Conservation (phyloP, 2,797 vertebrate genomes). For the Potorous gilbertii region DNA sequence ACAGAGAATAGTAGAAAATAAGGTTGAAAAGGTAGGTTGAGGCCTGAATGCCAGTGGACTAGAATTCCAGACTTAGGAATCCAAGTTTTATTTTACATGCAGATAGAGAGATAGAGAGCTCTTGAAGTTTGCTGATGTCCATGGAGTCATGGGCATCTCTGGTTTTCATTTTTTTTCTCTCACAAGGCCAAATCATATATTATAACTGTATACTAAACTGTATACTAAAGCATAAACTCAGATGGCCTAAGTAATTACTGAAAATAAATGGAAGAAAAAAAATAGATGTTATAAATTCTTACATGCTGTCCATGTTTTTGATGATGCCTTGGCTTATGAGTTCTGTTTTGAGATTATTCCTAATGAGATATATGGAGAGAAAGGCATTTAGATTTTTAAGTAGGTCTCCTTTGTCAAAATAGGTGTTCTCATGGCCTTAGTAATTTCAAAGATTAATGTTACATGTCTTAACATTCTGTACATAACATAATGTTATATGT, state of each 20-base stretch:
- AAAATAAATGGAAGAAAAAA: not conserved
- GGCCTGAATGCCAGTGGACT: not conserved
- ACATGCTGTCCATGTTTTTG: too few relatives aligned
- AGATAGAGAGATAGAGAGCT: not conserved
- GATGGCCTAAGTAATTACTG: not conserved
- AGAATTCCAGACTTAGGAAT: not conserved
- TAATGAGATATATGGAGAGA: not conserved
- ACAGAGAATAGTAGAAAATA: not conserved
- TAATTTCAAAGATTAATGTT: conserved; percentile 13
- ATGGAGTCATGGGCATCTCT: not conserved
- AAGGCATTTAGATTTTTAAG: not conserved
- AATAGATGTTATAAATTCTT: not conserved
- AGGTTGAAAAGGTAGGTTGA: not conserved
- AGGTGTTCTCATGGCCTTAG: not conserved
- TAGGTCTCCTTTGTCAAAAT: not conserved
- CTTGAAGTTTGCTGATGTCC: not conserved
- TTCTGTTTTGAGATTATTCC: not conserved
- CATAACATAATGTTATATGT: not conserved
- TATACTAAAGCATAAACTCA: not conserved
- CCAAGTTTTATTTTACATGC: not conserved
- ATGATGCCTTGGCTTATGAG: not conserved
- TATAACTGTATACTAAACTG: not conserved
- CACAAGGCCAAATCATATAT: not conserved
- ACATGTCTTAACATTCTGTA: not conserved
- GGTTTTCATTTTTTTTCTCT: not conserved